Evolutionary conservation across 2,888 invertebrate species (phyloP).

Genomic region (Idaea aversata): DNA sequence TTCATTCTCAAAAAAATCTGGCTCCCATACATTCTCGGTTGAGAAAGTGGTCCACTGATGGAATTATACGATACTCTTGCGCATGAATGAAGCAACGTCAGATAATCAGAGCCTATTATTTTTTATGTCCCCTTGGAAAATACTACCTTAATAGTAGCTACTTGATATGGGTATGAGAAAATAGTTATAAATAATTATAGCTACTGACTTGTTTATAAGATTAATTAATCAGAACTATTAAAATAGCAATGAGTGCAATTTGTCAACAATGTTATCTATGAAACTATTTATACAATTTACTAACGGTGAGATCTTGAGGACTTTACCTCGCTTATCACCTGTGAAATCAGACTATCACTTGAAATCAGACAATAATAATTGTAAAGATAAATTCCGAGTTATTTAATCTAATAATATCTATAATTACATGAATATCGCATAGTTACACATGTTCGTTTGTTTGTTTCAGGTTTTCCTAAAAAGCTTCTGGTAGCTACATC

Average conservation of each 20-base stretch:
- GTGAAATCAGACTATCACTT: slow-evolving; percentile 14
- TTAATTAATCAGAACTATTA: neutral
- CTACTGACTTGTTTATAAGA: neutral
- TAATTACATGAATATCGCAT: slow-evolving; percentile 7
- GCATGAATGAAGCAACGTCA: slow-evolving; percentile 39
- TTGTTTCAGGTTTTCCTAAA: slow-evolving; percentile 77
- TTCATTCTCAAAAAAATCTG: neutral
- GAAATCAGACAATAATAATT: slow-evolving; percentile 18
- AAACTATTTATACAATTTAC: neutral
- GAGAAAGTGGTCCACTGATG: slow-evolving; percentile 1
- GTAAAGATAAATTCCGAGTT: slow-evolving; percentile 19
- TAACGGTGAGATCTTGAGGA: slow-evolving; percentile 15
- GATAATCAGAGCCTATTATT: slow-evolving; percentile 74
- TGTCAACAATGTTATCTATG: neutral
- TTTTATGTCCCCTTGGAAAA: slow-evolving; percentile 64
- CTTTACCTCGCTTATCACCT: slow-evolving; percentile 27
- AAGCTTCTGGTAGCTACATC: slow-evolving; percentile 76
- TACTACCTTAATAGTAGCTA: slow-evolving; percentile 18
- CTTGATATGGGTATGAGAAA: neutral
- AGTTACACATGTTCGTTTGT: slow-evolving; percentile 27
- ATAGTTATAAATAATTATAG: neutral
- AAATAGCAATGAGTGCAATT: neutral
- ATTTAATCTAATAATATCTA: slow-evolving; percentile 1
- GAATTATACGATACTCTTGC: slow-evolving; percentile 13
- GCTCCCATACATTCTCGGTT: neutral